A percentile compares a stretch with the other conserved stretches of the same genome.
phyloP scores from a whole-genome alignment of 2,888 invertebrate species.

The Brenthis hecate region DNA sequence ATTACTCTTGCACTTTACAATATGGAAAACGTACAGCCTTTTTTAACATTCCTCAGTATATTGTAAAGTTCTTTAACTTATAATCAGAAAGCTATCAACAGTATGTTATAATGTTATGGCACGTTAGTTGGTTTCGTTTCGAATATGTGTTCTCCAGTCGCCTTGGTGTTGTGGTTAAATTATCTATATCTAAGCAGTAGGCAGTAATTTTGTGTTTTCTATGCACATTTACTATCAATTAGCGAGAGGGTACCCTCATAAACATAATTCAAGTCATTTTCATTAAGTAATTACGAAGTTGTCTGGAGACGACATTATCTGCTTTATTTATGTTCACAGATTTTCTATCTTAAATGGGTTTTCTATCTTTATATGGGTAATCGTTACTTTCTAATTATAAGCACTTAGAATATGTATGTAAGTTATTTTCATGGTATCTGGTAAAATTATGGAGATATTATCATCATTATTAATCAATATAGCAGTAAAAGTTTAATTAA shows the following conservation, averaged over 20 bases:
- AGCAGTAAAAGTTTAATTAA: neutral
- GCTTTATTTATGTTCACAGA: constrained; percentile 35
- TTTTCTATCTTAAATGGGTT: constrained; percentile 32
- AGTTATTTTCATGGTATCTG: constrained; percentile 12
- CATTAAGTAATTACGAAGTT: constrained; percentile 33
- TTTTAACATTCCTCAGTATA: no score
- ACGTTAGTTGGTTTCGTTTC: no score
- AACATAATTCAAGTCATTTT: constrained; percentile 24
- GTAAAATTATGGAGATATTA: constrained; percentile 4
- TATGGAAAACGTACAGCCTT: no score
- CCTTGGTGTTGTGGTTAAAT: no score
- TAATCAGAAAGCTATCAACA: no score
- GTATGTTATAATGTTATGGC: no score
- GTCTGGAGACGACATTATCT: constrained; percentile 31
- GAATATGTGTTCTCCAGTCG: no score
- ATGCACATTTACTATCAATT: neutral
- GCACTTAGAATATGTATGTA: constrained; percentile 19
- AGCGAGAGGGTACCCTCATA: constrained; percentile 15
- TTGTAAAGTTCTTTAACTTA: no score
- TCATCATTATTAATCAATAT: constrained; percentile 10
- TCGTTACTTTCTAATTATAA: constrained; percentile 38
- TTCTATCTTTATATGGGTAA: constrained; percentile 28
- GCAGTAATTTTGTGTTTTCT: no score
- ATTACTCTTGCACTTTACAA: no score
- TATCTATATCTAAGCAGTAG: no score